Base-by-base conservation (phyloP, 2,113 vertebrate species). In the Amia ocellicauda region DNA sequence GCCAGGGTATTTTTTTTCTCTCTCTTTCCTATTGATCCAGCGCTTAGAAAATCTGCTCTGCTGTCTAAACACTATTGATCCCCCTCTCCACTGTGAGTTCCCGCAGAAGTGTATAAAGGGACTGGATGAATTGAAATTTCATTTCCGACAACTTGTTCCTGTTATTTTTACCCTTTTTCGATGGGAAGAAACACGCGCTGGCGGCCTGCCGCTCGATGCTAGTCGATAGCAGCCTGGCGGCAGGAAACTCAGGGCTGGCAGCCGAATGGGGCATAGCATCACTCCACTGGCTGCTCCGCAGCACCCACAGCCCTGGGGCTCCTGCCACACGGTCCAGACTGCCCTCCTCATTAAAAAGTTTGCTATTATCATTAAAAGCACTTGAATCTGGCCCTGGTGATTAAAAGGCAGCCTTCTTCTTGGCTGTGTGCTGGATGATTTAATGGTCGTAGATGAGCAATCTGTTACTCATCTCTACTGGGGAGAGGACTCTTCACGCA, bases 11-110 rank as follows among this genome's bases (percentile, higher is more conserved):
- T 83, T 86, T 81, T n/a, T 91, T 82, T 80, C 85, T 83, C 86
- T 89, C 86, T 85, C 84, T 77, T 83, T 65, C 68, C 87, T 94
- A 92, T 94, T 91, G 93, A 94, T 94, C 88, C 85, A 70, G 78
- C 88, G 87, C 91, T 91, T 92, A 92, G 91, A 92, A 92, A 90
- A 86, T 88, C 89, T 91, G 86, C 89, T 90, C 85, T 79, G 89
- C 91, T 93, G 88, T 93, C 91, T 95, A 92, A 97, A 92, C 90
- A 90, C 88, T 93, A 91, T 93, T 92, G 93, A 94, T 95, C 86
- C 82, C 81, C 73, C 89, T 88, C 87, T 89, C 82, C 79, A 85
- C 82, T 78, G 88, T 86, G 81, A 88, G 85, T 90, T 68, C 41
- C 83, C 63, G 76, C 83, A 84, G 86, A 88, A 88, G 88, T 91